Evolutionary conservation across 2,888 invertebrate genomes (phyloP).

Genomic region (Apoda limacodes): DNA sequence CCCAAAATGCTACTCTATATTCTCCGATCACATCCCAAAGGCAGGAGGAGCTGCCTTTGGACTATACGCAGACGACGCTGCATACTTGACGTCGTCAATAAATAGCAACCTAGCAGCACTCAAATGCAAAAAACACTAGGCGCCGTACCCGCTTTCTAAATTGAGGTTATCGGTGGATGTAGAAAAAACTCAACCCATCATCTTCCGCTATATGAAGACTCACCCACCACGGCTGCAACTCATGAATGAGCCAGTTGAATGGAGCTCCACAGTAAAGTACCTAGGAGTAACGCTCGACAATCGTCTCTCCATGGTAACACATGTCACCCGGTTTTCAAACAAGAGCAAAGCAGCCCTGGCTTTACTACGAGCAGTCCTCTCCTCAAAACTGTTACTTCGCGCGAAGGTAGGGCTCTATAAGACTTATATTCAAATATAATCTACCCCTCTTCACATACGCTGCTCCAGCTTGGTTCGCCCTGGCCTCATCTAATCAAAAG

Average conservation of each 20-base stretch:
- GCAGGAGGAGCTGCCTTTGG: conserved; percentile 6
- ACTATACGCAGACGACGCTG: conserved; percentile 15
- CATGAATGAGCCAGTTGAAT: background rate
- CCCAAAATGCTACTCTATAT: conserved; percentile 12
- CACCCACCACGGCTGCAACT: background rate
- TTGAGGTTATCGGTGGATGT: conserved; percentile 11
- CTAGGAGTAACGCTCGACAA: conserved; percentile 2
- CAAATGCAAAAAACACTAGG: conserved; percentile 9
- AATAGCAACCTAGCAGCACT: conserved; percentile 4
- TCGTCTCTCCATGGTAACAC: too few relatives aligned
- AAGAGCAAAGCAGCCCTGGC: too few relatives aligned
- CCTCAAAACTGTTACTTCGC: too few relatives aligned
- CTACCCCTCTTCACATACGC: too few relatives aligned
- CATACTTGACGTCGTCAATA: conserved; percentile 7
- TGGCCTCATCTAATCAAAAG: too few relatives aligned
- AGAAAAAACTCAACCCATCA: conserved; percentile 5
- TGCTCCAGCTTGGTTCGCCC: too few relatives aligned
- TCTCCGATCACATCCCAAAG: conserved; percentile 15
- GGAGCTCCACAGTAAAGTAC: conserved; percentile 3
- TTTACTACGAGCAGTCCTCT: too few relatives aligned
- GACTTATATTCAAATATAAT: too few relatives aligned
- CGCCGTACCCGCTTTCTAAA: conserved; percentile 7
- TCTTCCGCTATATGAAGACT: background rate
- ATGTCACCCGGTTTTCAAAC: too few relatives aligned
- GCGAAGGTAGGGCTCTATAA: too few relatives aligned